phyloP scores from a whole-genome alignment of 2,888 invertebrate species.

The Merodon equestris region DNA sequence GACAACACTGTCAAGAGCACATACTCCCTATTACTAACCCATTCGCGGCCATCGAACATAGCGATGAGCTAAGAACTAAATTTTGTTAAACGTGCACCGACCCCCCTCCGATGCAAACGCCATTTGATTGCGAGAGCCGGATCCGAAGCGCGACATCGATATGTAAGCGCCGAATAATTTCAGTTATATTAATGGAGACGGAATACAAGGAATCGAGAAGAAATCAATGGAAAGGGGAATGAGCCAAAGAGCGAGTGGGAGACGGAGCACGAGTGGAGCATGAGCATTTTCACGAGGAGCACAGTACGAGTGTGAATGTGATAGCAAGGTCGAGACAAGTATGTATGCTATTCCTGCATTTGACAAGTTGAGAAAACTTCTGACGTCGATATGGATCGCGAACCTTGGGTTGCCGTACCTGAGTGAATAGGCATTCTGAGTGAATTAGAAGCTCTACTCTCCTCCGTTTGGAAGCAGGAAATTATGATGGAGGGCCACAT shows the following conservation, averaged over 20 bases:
- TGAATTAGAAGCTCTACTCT: too few species aligned
- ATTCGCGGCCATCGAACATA: constrained; percentile 26
- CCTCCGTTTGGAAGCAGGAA: too few species aligned
- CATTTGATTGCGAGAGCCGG: constrained; percentile 11
- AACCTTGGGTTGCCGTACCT: constrained; percentile 30
- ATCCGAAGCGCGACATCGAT: constrained; percentile 26
- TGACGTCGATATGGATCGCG: constrained; percentile 34
- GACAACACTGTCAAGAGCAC: neutral
- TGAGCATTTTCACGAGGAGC: constrained; percentile 25
- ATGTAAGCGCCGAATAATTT: constrained; percentile 46
- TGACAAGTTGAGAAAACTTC: constrained; percentile 36
- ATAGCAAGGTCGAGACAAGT: constrained; percentile 65
- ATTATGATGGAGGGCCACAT: too few species aligned
- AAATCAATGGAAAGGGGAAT: neutral
- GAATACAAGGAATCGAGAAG: constrained; percentile 9
- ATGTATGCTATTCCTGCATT: constrained; percentile 50
- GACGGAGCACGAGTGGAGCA: constrained; percentile 23
- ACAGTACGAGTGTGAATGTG: constrained; percentile 53
- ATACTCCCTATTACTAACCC: neutral
- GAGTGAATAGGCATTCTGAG: neutral
- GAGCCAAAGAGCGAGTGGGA: constrained; percentile 12
- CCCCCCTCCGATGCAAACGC: constrained; percentile 6
- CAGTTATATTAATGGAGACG: constrained; percentile 45
- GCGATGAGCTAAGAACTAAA: constrained; percentile 48
- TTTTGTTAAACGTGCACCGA: constrained; percentile 26